phyloP scores from a whole-genome alignment of 2,113 vertebrate genomes.

The Pachyramphus minor region DNA sequence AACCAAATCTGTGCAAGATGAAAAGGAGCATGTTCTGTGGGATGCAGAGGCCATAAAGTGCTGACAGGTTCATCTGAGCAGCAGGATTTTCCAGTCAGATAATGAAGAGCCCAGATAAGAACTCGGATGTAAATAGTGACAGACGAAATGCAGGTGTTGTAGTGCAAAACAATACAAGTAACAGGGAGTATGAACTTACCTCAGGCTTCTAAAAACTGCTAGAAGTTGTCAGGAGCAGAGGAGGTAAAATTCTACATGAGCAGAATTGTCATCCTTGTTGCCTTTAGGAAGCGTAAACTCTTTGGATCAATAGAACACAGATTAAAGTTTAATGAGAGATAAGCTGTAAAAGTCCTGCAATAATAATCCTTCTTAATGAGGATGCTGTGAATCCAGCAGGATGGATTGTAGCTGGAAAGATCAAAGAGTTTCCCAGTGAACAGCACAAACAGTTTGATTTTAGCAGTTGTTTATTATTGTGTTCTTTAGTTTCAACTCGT shows the following conservation, averaged over 20 bases:
- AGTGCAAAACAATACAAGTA: background rate
- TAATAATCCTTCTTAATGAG: background rate
- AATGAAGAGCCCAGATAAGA: background rate
- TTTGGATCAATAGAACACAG: background rate
- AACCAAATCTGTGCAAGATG: background rate
- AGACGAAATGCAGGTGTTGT: background rate
- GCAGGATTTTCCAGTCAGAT: constrained; percentile 44
- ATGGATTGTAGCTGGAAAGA: background rate
- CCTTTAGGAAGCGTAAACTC: background rate
- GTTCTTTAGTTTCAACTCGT: background rate
- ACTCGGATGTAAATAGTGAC: background rate
- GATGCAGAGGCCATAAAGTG: background rate
- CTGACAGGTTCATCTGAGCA: background rate
- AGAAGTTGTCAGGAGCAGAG: background rate
- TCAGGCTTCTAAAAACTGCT: background rate
- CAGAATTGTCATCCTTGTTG: background rate
- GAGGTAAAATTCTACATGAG: background rate
- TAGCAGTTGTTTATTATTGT: background rate
- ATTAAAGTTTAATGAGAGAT: background rate
- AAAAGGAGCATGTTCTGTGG: background rate
- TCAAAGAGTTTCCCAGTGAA: background rate
- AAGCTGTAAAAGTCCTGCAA: background rate
- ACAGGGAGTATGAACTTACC: background rate
- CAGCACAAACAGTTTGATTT: background rate
- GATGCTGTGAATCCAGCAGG: background rate